phyloP scores from a whole-genome alignment of 1,140 invertebrate species.

The Ectropis grisescens region DNA sequence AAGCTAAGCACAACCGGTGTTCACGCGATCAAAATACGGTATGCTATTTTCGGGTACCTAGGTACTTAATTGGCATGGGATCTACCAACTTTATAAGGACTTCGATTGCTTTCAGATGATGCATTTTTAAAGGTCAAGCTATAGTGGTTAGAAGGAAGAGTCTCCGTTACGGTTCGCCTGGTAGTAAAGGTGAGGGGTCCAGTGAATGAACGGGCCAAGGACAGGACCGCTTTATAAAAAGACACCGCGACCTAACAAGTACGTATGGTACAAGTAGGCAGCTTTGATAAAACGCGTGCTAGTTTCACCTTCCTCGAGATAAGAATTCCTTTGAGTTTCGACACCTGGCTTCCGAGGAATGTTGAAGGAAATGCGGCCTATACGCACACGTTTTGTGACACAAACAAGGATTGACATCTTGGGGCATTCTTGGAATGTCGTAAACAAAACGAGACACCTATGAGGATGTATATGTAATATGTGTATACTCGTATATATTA shows the following conservation, averaged over 20 bases:
- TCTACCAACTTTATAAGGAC: no score
- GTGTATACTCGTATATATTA: no score
- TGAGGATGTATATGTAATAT: no score
- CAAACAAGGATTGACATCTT: no score
- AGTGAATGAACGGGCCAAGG: conserved; percentile 20
- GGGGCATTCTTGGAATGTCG: no score
- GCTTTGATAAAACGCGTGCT: conserved; percentile 8
- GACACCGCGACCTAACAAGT: conserved; percentile 3
- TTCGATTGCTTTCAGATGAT: no score
- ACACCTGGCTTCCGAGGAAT: no score
- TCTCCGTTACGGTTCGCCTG: conserved; percentile 16
- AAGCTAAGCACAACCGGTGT: conserved; percentile 25
- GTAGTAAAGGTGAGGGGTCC: conserved; percentile 21
- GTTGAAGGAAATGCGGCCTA: no score
- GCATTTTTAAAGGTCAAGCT: no score
- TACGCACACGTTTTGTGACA: no score
- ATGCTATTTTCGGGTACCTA: conserved; percentile 35
- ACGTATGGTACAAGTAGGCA: no score
- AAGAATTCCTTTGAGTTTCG: conserved; percentile 3
- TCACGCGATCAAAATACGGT: conserved; percentile 17
- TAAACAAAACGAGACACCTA: no score
- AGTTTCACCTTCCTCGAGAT: conserved; percentile 6
- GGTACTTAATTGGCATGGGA: conserved; percentile 21
- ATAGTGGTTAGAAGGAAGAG: conserved; percentile 15
- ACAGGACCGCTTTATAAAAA: conserved; percentile 19